phyloP scores from a whole-genome alignment of 1,140 invertebrate species.

The Brachionus angularis region DNA sequence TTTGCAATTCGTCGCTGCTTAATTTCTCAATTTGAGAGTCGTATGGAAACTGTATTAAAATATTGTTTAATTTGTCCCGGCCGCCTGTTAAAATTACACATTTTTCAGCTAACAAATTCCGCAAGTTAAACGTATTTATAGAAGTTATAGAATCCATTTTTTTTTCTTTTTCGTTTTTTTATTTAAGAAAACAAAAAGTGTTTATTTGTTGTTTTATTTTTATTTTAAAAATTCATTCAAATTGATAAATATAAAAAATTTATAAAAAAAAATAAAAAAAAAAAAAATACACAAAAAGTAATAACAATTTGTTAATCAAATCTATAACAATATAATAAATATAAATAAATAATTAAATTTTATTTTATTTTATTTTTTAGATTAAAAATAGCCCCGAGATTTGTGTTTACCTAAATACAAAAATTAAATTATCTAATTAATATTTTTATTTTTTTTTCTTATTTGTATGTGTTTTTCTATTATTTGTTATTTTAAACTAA shows the following conservation, averaged over 20 bases:
- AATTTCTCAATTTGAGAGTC: slow-evolving; percentile 26
- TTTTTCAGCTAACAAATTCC: slow-evolving; percentile 22
- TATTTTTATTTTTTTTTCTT: too few species aligned
- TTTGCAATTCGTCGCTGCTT: slow-evolving; percentile 18
- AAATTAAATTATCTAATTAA: too few species aligned
- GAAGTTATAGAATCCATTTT: slow-evolving; percentile 12
- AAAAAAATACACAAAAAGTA: too few species aligned
- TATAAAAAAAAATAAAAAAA: too few species aligned
- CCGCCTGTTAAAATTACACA: slow-evolving; percentile 38
- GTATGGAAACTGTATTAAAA: slow-evolving; percentile 37
- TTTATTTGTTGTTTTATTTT: neutral
- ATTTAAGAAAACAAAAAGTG: neutral
- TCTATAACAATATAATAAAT: too few species aligned
- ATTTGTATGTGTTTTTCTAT: too few species aligned
- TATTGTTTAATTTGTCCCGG: slow-evolving; percentile 18
- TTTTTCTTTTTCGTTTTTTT: neutral
- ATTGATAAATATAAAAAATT: slow-evolving; percentile 28
- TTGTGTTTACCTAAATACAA: too few species aligned
- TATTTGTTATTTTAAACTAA: too few species aligned
- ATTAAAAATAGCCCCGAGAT: too few species aligned
- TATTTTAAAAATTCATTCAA: slow-evolving; percentile 1
- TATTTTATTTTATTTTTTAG: too few species aligned
- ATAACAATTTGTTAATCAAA: too few species aligned
- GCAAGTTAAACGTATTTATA: slow-evolving; percentile 15
- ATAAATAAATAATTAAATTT: too few species aligned